Evolutionary conservation across 1,140 invertebrate species (phyloP), one percentile per base, ranked within the genome.

Genomic region (Diprion similis): DNA sequence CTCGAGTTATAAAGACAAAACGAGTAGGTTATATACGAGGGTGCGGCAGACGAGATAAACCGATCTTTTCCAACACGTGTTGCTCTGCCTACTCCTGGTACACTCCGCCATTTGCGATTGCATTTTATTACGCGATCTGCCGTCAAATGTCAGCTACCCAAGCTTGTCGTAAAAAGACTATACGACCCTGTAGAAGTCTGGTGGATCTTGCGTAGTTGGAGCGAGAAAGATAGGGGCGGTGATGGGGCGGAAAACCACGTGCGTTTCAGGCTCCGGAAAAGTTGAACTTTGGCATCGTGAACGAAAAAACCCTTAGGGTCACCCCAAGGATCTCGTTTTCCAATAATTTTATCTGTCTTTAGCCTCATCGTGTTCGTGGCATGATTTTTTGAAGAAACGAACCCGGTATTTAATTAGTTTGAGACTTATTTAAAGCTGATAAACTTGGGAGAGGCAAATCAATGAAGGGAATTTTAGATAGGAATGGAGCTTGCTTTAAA

Each of bases 121-220:
- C 51, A 59, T 59, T 59, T 59, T 59, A 59, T 59, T 59, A 59
- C 51, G n/a, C 11, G 51, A 59, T 59, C 51, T 17, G 51, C 51
- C 11, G 9, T 59, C 11, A 59, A 59, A 59, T 59, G 51, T 17
- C 6, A 37, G 24, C 24, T 37, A 37, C 24, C 24, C 24, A 37
- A 37, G 24, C 24, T 37, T 1, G 24, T 37, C 24, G 24, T 37
- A 37, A 37, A 37, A 37, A 37, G 24, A 37, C 24, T 37, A 37
- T 37, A 37, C 24, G 24, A 37, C 24, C 24, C 24, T 6, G 24
- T 37, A 6, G 24, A 37, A 37, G 51, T 59, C 51, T 59, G 51
- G 6, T 9, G 51, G 24, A 37, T 37, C 24, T 37, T 37, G 24
- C 24, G 6, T 37, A 37, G 24, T 37, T 37, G 2, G 24, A 37